These are phyloP conservation scores for Trichopria drosophilae DNA, from an alignment of 2,888 invertebrate genomes.

Conservation along the genomic window DNA sequence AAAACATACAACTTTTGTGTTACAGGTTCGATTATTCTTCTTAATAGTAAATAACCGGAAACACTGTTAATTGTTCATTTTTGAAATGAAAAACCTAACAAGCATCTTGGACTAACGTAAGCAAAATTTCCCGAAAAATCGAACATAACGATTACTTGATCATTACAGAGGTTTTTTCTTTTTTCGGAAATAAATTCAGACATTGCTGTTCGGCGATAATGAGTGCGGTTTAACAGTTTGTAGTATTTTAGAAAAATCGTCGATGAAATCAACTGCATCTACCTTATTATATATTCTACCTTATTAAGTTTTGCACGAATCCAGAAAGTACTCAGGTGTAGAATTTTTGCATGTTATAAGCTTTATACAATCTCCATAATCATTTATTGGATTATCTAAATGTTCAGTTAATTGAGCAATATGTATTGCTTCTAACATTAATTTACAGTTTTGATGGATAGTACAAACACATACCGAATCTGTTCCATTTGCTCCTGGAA, in stretches of 20 bases:
- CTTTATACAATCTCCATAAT: conserved; percentile 11
- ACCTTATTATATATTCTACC: not conserved
- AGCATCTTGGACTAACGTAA: not conserved
- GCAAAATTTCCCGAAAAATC: no score
- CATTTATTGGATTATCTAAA: not conserved
- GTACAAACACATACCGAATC: conserved; percentile 3
- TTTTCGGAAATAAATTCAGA: no score
- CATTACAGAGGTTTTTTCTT: no score
- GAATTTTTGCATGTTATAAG: not conserved
- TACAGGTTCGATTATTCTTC: not conserved
- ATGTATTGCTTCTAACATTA: conserved; percentile 4
- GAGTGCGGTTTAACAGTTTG: no score
- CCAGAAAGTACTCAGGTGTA: not conserved
- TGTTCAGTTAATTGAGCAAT: not conserved
- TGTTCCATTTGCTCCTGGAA: conserved; percentile 1
- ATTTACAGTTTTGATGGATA: conserved; percentile 3
- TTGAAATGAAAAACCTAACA: not conserved
- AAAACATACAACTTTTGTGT: not conserved
- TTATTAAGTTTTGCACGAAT: not conserved
- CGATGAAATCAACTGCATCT: no score
- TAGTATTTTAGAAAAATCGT: no score
- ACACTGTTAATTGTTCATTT: no score
- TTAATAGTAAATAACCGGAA: not conserved
- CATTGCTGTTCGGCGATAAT: no score
- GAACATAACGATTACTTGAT: no score